These are phyloP conservation scores for Centrocercus urophasianus DNA, from an alignment of 2,113 vertebrate species.

Conservation along the genomic window DNA sequence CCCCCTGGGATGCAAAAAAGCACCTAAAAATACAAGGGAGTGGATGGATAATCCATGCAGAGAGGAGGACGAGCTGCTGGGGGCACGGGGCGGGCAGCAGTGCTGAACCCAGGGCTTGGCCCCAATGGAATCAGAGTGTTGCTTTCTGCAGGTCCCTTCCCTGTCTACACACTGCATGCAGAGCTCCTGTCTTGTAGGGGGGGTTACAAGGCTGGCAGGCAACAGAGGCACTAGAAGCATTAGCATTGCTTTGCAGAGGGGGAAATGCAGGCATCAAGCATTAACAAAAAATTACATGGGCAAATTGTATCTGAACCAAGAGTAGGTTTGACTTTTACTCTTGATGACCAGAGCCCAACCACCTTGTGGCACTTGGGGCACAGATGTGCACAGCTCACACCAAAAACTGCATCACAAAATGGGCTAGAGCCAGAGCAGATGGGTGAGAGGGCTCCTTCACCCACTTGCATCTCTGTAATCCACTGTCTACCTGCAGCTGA, in stretches of 20 bases:
- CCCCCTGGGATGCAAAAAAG: not conserved
- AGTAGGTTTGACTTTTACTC: too few species aligned
- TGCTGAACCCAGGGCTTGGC: not conserved
- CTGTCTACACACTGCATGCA: fast-evolving
- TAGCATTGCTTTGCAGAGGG: not conserved
- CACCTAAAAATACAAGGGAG: not conserved
- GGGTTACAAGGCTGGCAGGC: not conserved
- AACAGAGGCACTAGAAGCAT: not conserved
- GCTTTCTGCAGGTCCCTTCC: not conserved
- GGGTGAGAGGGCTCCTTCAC: not conserved
- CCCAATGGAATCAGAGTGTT: not conserved
- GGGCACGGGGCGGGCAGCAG: not conserved
- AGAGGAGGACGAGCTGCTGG: not conserved
- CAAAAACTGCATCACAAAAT: fast-evolving
- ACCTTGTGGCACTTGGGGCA: fast-evolving
- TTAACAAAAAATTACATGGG: too few species aligned
- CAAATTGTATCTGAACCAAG: not conserved
- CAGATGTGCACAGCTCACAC: fast-evolving
- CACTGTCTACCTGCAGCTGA: not conserved
- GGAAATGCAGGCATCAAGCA: not conserved
- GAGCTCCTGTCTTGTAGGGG: not conserved
- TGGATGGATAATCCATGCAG: fast-evolving
- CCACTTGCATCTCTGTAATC: not conserved
- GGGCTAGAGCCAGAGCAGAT: not conserved
- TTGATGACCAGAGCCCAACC: too few species aligned